Evolutionary conservation across 2,888 invertebrate genomes (phyloP), one percentile per base, ranked within the genome.

Genomic region (Himalopsyche kuldschensis): DNA sequence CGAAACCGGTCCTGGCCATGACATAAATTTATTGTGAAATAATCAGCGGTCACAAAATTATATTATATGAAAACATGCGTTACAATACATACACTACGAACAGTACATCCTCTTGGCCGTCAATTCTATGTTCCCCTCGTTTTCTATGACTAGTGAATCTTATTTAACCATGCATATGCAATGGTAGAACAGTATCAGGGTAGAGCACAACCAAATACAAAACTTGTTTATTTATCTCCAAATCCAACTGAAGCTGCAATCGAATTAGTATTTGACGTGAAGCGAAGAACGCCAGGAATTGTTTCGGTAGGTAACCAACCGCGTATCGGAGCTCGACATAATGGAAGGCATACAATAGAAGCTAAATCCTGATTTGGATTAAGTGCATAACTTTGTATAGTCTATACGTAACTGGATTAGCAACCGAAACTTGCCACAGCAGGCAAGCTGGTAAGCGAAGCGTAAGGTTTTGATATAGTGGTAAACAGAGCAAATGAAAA

Each of bases 361-460:
- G 31, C 75, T 75, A 75, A 75, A 75, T 30, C 75, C 32, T 32
- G 31, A 75, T 75, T 75, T 32, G 75, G 31, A 75, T 75, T 75
- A 75, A 75, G 75, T 75, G 75, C 75, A 75, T 75, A 75, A 75
- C 31, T 75, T 75, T 31, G 75, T 75, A 30, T 75, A 75, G 55
- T 55, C 55, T 32, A 75, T 31, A 31, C 31, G 75, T 31, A 32
- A 75, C 75, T 32, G 75, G 75, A 75, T 75, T 75, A 75, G 75
- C 31, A 32, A 15, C 27, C 32, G 75, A 75, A 75, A 75, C 75
- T 75, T 30, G 75, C 75, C 30, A 30, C 30, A 75, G 11, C 20
- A 55, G 55, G 20, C 55, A 55, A 55, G 55, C 20, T 6, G 24
- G 55, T 55, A 20, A 24, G 2, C 55, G 10, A 55, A 55, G 55